phyloP scores from a whole-genome alignment of 53 echinoderm and acorn worm species.

The Holothuria leucospilota region DNA sequence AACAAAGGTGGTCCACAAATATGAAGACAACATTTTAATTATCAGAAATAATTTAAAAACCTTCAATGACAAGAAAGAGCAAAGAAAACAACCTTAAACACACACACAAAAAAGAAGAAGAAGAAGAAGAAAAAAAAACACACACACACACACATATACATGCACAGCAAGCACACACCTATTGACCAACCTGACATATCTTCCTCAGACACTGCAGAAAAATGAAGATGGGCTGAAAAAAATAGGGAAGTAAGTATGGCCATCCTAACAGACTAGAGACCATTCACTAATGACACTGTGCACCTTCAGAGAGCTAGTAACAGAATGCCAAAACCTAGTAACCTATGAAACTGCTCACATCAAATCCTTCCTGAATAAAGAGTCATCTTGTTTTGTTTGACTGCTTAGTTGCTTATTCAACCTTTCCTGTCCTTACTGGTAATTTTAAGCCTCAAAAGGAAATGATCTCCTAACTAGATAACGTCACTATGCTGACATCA shows the following conservation, averaged over 20 bases:
- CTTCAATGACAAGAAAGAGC: too few species aligned
- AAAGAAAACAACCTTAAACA: too few species aligned
- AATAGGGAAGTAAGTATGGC: conserved; percentile 21
- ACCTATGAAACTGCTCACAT: too few species aligned
- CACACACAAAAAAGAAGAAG: too few species aligned
- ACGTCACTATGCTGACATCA: conserved; percentile 47
- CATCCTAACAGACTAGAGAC: conserved; percentile 8
- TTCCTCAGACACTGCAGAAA: conserved; percentile 13
- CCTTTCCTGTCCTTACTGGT: not conserved
- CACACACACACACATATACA: too few species aligned
- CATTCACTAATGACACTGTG: too few species aligned
- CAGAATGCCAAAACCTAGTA: too few species aligned
- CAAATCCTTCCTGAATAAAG: not conserved
- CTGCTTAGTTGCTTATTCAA: not conserved
- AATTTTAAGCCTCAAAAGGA: conserved; percentile 17
- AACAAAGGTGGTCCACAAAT: too few species aligned
- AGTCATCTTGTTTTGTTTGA: conserved; percentile 31
- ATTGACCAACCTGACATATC: not conserved
- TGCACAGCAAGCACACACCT: not conserved
- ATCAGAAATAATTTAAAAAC: too few species aligned
- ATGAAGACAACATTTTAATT: too few species aligned
- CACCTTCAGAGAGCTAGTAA: too few species aligned
- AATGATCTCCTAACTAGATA: not conserved
- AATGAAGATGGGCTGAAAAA: conserved; percentile 39
- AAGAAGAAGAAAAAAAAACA: too few species aligned